These are phyloP conservation scores for Drosophila testacea DNA, from an alignment of 2,888 invertebrate species.

Conservation along the genomic window DNA sequence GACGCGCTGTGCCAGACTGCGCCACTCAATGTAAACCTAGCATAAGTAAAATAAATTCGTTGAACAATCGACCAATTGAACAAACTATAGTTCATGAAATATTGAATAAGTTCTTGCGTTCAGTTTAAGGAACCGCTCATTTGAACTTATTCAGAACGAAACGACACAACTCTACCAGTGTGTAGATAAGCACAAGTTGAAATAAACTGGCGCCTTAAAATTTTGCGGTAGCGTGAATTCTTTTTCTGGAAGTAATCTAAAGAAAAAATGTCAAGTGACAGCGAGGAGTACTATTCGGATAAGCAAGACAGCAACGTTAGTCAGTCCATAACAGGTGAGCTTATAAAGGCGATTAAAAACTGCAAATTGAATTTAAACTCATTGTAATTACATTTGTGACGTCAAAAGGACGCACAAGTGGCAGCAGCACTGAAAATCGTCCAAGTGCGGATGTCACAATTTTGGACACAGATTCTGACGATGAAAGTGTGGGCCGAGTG, in stretches of 20 bases:
- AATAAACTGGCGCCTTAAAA: slow-evolving; percentile 46
- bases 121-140: too few species aligned
- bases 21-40: too few species aligned
- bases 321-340: slow-evolving; percentile 49
- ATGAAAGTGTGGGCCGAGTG: slow-evolving; percentile 31
- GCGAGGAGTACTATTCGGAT: slow-evolving; percentile 41
- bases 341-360: background rate
- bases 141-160: too few species aligned
- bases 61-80: too few species aligned
- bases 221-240: slow-evolving; percentile 1
- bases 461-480: slow-evolving; percentile 44
- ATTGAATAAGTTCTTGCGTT: too few species aligned
- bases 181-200: slow-evolving; percentile 26
- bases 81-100: too few species aligned
- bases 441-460: slow-evolving; percentile 41
- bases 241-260: background rate
- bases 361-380: background rate
- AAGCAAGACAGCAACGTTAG: slow-evolving; percentile 36
- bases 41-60: too few species aligned
- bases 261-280: slow-evolving; percentile 47
- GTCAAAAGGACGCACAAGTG: slow-evolving; percentile 40
- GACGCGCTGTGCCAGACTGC: too few species aligned
- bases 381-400: background rate
- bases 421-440: background rate
- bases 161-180: background rate